Evolutionary conservation across 2,113 vertebrate genomes (phyloP), one percentile per base, ranked within the genome.

Genomic region (Paralichthys olivaceus): DNA sequence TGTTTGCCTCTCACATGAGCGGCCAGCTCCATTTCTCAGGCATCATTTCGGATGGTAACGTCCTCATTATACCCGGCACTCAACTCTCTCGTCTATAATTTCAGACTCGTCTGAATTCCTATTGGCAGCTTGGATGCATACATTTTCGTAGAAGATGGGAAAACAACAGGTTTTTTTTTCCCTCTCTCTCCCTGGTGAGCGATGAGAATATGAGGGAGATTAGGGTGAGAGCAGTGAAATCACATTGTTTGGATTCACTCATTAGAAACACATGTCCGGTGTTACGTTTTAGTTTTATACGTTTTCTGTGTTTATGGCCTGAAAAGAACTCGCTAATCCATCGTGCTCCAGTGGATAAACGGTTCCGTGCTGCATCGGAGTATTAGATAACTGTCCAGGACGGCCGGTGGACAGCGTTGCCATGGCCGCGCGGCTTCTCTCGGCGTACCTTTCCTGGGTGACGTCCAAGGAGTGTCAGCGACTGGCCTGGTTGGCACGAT

Each of bases 401-500:
- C 70, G 20, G 28, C 74, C 7, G 8, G 57, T 73, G 76, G 65
- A 71, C 47, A 57, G 80, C 23, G 86, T 87, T 91, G 59, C 89
- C 79, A 86, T 85, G 86, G 83, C 47, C 77, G 84, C 82, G 15
- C 55, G 59, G 80, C 74, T 25, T n/a, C 55, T 37, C 78, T 78
- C 84, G 26, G 72, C 69, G 72, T 68, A 91, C 87, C 88, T 90
- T 90, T 82, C 62, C 85, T 86, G 88, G 84, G 83, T 2, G 60
- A 64, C 73, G 43, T 91, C 90, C 91, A 90, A 81, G 71, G 79
- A 71, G 80, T 77, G 85, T 87, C 79, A 81, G 83, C 49, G 68
- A 63, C 83, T 82, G 90, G 85, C 85, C 90, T 81, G 84, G 75
- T 90, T 91, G 93, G 91, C 91, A 89, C 55, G 11, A 34, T 11